A percentile compares a stretch with the other conserved stretches of the same genome.
These are phyloP conservation scores for Ornithorhynchus anatinus DNA, from an alignment of 2,113 vertebrate genomes.

Conservation along the genomic window DNA sequence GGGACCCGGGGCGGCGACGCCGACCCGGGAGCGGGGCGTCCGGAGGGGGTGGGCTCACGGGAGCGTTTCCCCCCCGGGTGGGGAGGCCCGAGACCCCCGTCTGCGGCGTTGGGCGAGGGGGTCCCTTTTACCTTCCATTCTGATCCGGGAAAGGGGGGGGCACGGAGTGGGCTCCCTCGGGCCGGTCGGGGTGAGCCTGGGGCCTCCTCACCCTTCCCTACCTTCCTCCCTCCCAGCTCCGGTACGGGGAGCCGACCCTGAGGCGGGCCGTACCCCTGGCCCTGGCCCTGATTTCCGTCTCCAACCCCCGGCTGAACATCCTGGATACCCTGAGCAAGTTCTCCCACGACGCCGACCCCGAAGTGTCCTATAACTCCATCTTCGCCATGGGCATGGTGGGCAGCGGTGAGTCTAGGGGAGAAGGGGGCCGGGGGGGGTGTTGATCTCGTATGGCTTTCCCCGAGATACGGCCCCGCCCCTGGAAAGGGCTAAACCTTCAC, in stretches of 20 bases:
- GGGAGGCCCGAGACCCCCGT: too few relatives aligned
- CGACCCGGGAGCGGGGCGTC: not conserved
- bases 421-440: not conserved
- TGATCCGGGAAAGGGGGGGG: not conserved
- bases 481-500: not conserved
- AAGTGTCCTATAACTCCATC: constrained; percentile 98
- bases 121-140: too few relatives aligned
- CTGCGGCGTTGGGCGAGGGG: too few relatives aligned
- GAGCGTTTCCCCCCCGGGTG: too few relatives aligned
- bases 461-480: not conserved
- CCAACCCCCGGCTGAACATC: constrained; percentile 96
- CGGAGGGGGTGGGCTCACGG: fast-evolving
- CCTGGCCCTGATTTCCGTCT: constrained; percentile 93
- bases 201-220: not conserved
- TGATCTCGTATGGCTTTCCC: not conserved
- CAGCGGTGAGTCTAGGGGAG: constrained; percentile 82
- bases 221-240: constrained; percentile 72
- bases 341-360: constrained; percentile 94
- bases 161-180: not conserved
- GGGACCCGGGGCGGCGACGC: not conserved
- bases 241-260: constrained; percentile 96
- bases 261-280: constrained; percentile 94
- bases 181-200: too few relatives aligned
- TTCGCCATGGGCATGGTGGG: constrained; percentile 99
- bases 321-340: constrained; percentile 98